Base-by-base conservation (phyloP, 2,113 vertebrate species). In the Dendrocopos noguchii region DNA sequence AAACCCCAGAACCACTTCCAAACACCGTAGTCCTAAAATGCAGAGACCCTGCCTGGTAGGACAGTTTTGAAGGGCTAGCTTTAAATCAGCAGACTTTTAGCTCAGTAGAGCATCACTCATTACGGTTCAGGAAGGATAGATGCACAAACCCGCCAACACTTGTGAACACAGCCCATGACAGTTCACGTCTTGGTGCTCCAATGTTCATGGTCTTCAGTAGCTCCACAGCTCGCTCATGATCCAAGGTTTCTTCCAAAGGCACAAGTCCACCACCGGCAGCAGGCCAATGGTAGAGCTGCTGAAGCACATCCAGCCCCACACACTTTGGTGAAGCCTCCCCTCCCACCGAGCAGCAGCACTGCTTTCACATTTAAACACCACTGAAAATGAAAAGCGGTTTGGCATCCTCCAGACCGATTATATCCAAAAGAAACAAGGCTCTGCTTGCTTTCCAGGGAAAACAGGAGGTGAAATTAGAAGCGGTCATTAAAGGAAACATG, bases 391-490 rank as follows among this genome's bases (percentile, higher is more conserved):
- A 79, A 75, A 72, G 28, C 12, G 20, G 6, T 57, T 47, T 87
- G 60, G 81, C 94, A 67, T 66, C 12, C 14, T 42, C 12, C 8
- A 44, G n/a, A 59, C 2, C 6, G 59, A 11, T 65, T 28, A 9
- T 8, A 7, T 74, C 81, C 84, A 94, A 91, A 57, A 91, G 67
- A 95, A 90, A 83, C 52, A 93, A 88, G 68, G 6, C 14, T 68
- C 16, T 60, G 13, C 21, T 36, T 80, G 68, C 79, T 91, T 96
- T 90, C 84, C 90, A 94, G 76, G 72, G 52, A 91, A 93, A 94
- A 91, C 87, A 95, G 78, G 84, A 94, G 46, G 29, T 73, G 90
- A 94, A 95, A 93, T 64, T 27, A 80, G 77, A 95, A 77, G 79
- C 1, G 0, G 56, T 46, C 5, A 0, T 73, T 81, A 63, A 56